phyloP scores from a whole-genome alignment of 2,113 vertebrate genomes.

The Arvicanthis niloticus region DNA sequence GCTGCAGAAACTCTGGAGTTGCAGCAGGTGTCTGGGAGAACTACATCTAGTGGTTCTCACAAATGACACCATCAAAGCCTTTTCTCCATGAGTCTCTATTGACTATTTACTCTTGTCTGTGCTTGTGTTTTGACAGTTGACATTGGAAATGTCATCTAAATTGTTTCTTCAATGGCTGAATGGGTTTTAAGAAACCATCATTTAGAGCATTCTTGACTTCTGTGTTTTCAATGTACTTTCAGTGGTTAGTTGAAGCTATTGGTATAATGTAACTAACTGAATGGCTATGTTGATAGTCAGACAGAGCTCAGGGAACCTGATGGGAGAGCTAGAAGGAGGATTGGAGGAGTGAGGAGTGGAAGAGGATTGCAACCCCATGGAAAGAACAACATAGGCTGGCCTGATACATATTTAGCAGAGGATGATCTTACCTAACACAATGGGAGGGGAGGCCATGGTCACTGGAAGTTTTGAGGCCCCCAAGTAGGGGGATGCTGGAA shows the following conservation, averaged over 20 bases:
- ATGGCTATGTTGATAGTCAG: neutral
- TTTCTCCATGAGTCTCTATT: neutral
- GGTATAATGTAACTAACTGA: neutral
- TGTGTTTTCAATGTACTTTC: neutral
- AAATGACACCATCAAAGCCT: neutral
- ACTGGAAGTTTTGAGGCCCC: too few species aligned
- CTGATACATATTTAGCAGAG: too few species aligned
- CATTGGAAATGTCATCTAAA: neutral
- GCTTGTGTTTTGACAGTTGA: neutral
- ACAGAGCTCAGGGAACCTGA: too few species aligned
- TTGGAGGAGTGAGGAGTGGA: too few species aligned
- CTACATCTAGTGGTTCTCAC: neutral
- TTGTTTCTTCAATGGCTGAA: neutral
- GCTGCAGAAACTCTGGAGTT: neutral
- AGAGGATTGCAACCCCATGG: too few species aligned
- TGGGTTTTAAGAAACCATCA: neutral
- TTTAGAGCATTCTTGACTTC: neutral
- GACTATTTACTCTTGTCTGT: neutral
- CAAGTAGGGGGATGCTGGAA: too few species aligned
- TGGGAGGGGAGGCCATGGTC: too few species aligned
- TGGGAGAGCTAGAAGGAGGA: too few species aligned
- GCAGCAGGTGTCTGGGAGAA: neutral
- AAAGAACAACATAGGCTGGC: too few species aligned
- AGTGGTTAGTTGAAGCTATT: neutral
- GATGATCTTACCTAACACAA: too few species aligned